These are phyloP conservation scores for Falco columbarius DNA, from an alignment of 2,797 vertebrate genomes.

Conservation along the genomic window DNA sequence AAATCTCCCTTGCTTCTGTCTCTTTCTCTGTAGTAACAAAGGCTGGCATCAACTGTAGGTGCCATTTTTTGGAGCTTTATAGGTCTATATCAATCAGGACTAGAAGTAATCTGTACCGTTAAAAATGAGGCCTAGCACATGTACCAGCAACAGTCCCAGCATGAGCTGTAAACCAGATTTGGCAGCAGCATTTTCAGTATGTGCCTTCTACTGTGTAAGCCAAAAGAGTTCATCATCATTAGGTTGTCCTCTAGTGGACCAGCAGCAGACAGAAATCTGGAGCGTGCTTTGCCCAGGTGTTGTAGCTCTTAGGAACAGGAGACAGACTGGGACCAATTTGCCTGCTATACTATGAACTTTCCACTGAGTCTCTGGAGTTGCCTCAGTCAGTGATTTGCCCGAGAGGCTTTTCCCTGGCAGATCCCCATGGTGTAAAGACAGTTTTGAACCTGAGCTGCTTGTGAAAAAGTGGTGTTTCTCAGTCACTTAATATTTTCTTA, in stretches of 20 bases:
- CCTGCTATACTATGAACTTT: background rate
- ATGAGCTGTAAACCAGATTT: background rate
- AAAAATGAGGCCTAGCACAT: background rate
- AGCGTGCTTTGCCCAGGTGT: background rate
- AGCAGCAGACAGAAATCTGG: background rate
- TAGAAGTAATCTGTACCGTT: background rate
- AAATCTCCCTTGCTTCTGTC: background rate
- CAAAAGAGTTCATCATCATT: background rate
- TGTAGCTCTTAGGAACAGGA: background rate
- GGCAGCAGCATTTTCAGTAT: background rate
- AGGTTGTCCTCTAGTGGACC: constrained; percentile 58
- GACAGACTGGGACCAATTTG: background rate
- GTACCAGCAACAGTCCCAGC: background rate
- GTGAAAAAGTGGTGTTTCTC: background rate
- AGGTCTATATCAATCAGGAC: background rate
- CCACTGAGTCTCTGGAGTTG: background rate
- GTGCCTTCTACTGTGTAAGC: background rate
- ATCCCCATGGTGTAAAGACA: background rate
- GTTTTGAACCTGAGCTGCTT: background rate
- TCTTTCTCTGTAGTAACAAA: background rate
- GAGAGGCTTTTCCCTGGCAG: background rate
- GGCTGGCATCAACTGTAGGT: background rate
- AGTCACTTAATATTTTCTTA: background rate
- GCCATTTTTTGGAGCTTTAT: background rate
- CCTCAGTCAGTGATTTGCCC: background rate